Base-by-base conservation (phyloP, 2,888 invertebrate species). In the Acanthacorydalis orientalis region DNA sequence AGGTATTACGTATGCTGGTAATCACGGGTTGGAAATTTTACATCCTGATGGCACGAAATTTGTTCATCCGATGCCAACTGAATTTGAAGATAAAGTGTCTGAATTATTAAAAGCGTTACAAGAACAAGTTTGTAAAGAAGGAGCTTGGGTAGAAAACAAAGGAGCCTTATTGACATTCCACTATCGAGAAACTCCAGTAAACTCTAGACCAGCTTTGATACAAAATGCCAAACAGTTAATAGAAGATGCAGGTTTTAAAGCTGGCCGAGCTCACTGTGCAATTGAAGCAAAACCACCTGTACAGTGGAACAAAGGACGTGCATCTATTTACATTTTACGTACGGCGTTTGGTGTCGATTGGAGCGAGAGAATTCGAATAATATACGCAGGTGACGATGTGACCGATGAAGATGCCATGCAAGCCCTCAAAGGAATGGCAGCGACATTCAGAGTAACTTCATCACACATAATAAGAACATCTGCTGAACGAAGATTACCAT, bases 351-450 rank as follows among this genome's bases (percentile, higher is more conserved):
- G 90, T 1, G 76, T 90, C 15, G 90, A 91, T 63, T 91, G 90
- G 90, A 84, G 85, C 59, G 89, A 90, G 61, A 73, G 90, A 50
- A 86, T 90, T 55, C 75, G 88, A 57, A 87, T 90, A 54, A 88
- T 90, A 56, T 90, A 90, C 58, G 89, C 82, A 42, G 90, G 90
- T 53, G 90, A 90, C 62, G 90, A 89, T 67, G 75, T 75, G 46
- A 89, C 90, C 1, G 90, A 90, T 61, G 90, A 90, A 66, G 89
- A 90, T 60, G 90, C 90, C 39, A 89, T 90, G 84, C 73, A 89
- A 88, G 87, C 89, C 0, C 68, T 90, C 48, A 89, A 89, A 70
- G 90, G 90, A 63, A 90, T 91, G 88, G 90, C 90, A 0, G 85
- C 88, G 1, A 90, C 90, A 4, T 91, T 91, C 74, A 79, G 90